Percentiles rank a stretch among this genome's conserved stretches.
Conservation (phyloP, 2,113 vertebrate genomes). For the Rhinolophus ferrumequinum region DNA sequence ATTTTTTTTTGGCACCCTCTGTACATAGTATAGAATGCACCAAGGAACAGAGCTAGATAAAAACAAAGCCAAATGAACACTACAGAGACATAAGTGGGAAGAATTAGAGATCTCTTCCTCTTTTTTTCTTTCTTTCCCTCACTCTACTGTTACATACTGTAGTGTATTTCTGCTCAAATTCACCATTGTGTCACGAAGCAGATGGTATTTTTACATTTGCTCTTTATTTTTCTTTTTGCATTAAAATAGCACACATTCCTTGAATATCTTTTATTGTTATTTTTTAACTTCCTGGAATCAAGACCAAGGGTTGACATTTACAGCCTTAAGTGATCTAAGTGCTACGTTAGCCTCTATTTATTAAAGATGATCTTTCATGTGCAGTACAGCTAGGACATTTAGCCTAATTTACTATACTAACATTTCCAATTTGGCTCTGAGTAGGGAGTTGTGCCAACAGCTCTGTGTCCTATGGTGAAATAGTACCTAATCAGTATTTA, state of each 20-base stretch:
- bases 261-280: slow-evolving; percentile 27
- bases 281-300: slow-evolving; percentile 56
- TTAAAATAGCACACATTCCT: slow-evolving; percentile 51
- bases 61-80: not conserved
- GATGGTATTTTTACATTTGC: not conserved
- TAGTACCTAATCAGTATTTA: slow-evolving; percentile 86
- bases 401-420: slow-evolving; percentile 83
- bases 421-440: slow-evolving; percentile 78
- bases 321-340: slow-evolving; percentile 58
- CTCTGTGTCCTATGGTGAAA: slow-evolving; percentile 78
- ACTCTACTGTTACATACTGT: not conserved
- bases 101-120: not conserved
- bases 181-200: not conserved
- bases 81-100: not conserved
- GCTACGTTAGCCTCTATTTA: slow-evolving; percentile 80
- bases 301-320: slow-evolving; percentile 71
- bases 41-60: not conserved
- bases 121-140: not conserved
- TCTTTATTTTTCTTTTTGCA: not conserved
- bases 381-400: slow-evolving; percentile 71
- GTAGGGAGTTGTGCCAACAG: slow-evolving; percentile 70
- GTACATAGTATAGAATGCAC: not conserved
- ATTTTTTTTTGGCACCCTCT: too few species aligned
- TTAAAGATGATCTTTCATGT: slow-evolving; percentile 83
- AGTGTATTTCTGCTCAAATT: not conserved